Percentiles rank a stretch among this genome's conserved stretches.
These are phyloP conservation scores for Tyrannus savana DNA, from an alignment of 2,113 vertebrate genomes.

Conservation along the genomic window DNA sequence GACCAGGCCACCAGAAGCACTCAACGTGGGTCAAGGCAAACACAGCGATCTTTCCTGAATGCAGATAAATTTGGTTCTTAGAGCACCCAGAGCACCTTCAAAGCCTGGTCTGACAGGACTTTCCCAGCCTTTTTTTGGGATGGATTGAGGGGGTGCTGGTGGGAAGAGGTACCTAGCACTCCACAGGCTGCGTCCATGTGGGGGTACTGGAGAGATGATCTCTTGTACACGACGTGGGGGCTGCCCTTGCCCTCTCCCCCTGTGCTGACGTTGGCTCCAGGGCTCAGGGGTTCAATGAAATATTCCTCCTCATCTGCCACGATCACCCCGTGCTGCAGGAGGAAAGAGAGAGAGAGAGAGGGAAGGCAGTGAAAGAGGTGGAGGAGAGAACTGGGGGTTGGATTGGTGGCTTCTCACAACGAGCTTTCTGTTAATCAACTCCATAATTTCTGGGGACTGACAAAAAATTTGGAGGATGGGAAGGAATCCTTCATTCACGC, in stretches of 20 bases:
- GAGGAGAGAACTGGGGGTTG: background rate
- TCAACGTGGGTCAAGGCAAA: background rate
- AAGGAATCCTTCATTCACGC: background rate
- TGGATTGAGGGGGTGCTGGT: background rate
- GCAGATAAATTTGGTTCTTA: background rate
- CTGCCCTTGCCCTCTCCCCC: conserved; percentile 82
- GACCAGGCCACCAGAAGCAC: background rate
- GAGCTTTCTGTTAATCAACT: background rate
- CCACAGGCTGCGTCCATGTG: conserved; percentile 97
- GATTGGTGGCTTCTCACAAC: accelerated
- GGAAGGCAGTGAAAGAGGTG: background rate
- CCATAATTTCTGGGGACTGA: background rate
- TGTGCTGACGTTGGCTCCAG: conserved; percentile 76
- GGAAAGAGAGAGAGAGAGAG: background rate
- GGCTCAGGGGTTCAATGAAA: conserved; percentile 92
- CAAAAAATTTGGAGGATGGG: background rate
- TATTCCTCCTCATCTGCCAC: conserved; percentile 94
- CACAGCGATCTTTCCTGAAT: background rate
- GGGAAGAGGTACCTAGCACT: conserved; percentile 83
- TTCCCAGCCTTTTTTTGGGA: background rate
- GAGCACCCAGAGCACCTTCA: background rate
- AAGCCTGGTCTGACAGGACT: background rate
- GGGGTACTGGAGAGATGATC: conserved; percentile 92
- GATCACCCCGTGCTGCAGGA: conserved; percentile 92
- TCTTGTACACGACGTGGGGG: conserved; percentile 96